These are phyloP conservation scores for Himalopsyche tibetana DNA, from an alignment of 2,888 invertebrate genomes.

Conservation along the genomic window DNA sequence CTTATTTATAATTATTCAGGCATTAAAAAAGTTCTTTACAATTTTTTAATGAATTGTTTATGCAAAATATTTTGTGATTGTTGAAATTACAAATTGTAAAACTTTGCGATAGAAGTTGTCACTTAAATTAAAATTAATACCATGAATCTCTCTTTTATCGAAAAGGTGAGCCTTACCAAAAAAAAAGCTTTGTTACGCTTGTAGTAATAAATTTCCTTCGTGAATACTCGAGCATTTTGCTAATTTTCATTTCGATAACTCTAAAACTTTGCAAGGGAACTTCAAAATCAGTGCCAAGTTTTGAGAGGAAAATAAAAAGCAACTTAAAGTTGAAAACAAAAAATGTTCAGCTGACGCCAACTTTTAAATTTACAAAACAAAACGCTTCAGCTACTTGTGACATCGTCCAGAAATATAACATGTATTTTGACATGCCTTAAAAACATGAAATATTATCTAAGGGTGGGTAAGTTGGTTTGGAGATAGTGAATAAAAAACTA, in stretches of 20 bases:
- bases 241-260: conserved; percentile 34
- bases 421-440: background rate
- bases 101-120: background rate
- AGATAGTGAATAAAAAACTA: too few relatives aligned
- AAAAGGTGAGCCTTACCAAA: background rate
- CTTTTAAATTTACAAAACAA: conserved; percentile 22
- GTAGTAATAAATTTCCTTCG: conserved; percentile 12
- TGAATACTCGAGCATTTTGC: conserved; percentile 22
- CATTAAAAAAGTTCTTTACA: too few relatives aligned
- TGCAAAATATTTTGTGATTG: too few relatives aligned
- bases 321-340: conserved; percentile 32
- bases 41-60: too few relatives aligned
- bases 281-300: conserved; percentile 48
- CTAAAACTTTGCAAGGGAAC: conserved; percentile 13
- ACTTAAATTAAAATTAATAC: background rate
- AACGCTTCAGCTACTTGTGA: background rate
- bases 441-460: background rate
- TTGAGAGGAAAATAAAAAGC: conserved; percentile 43
- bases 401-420: background rate
- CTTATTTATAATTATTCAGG: too few relatives aligned
- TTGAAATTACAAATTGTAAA: background rate
- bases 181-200: conserved; percentile 3
- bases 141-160: background rate
- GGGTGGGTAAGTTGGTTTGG: background rate
- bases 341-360: conserved; percentile 27